phyloP scores from a whole-genome alignment of 2,888 invertebrate genomes.

The Thysanoteuthis rhombus region DNA sequence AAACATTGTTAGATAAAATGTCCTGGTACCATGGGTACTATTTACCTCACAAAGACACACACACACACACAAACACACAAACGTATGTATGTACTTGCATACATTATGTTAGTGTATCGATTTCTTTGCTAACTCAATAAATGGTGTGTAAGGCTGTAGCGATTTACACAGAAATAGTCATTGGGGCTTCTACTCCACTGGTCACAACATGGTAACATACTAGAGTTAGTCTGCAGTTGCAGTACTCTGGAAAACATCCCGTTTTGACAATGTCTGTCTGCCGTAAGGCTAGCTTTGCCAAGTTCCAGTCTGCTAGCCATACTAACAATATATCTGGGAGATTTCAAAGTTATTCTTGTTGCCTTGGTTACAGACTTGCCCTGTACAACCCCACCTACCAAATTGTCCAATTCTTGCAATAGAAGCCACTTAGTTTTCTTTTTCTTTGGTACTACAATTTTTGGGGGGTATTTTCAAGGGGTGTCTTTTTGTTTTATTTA shows the following conservation, averaged over 20 bases:
- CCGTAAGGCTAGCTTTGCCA: neutral
- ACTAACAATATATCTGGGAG: neutral
- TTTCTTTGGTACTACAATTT: neutral
- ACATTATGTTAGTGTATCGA: neutral
- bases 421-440: neutral
- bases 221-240: neutral
- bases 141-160: neutral
- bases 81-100: neutral
- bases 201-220: neutral
- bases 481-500: neutral
- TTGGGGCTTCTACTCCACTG: neutral
- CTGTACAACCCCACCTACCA: neutral
- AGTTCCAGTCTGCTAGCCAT: constrained; percentile 12
- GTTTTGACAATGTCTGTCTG: neutral
- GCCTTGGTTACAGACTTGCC: neutral
- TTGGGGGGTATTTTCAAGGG: no score
- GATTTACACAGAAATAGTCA: neutral
- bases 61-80: no score
- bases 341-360: constrained; percentile 14
- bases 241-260: neutral
- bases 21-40: no score
- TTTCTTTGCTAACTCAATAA: neutral
- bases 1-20: no score
- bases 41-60: no score
- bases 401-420: neutral